A percentile compares a stretch with the other conserved stretches of the same genome.
Evolutionary conservation across 2,888 invertebrate genomes (phyloP).

Genomic region (Tridacna crocea): DNA sequence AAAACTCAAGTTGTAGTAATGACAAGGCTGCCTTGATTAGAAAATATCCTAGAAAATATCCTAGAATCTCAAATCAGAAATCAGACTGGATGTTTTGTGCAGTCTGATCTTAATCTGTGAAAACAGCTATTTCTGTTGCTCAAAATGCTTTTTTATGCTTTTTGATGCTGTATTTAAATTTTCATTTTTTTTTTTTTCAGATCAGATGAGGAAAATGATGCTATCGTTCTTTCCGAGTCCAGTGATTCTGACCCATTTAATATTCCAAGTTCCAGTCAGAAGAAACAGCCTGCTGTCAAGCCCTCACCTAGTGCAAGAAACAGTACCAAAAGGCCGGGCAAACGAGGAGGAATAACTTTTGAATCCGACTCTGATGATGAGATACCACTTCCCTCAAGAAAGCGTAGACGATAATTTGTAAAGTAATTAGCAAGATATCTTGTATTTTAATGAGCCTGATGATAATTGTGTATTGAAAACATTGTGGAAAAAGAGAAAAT

Average conservation of each 20-base stretch:
- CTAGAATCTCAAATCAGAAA: too few relatives aligned
- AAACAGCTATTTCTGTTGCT: too few relatives aligned
- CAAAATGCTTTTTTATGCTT: too few relatives aligned
- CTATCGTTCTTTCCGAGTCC: slow-evolving; percentile 22
- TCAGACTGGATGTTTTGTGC: background rate
- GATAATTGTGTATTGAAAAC: background rate
- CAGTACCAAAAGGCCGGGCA: background rate
- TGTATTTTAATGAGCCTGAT: background rate
- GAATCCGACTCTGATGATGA: slow-evolving; percentile 52
- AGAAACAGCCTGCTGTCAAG: background rate
- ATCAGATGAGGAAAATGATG: slow-evolving; percentile 33
- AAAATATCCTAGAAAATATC: too few relatives aligned
- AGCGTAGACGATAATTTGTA: slow-evolving; percentile 19
- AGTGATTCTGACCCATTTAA: slow-evolving; percentile 43
- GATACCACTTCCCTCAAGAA: slow-evolving; percentile 33
- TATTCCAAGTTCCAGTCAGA: slow-evolving; percentile 24
- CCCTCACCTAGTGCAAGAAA: slow-evolving; percentile 9
- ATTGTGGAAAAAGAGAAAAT: background rate
- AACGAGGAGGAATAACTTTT: slow-evolving; percentile 43
- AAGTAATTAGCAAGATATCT: background rate
- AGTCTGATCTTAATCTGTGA: background rate
- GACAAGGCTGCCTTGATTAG: too few relatives aligned
- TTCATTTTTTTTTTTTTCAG: slow-evolving; percentile 8
- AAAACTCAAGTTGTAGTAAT: too few relatives aligned
- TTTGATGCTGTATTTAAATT: too few relatives aligned